phyloP scores from a whole-genome alignment of 2,113 vertebrate species.

The Anas platyrhynchos region DNA sequence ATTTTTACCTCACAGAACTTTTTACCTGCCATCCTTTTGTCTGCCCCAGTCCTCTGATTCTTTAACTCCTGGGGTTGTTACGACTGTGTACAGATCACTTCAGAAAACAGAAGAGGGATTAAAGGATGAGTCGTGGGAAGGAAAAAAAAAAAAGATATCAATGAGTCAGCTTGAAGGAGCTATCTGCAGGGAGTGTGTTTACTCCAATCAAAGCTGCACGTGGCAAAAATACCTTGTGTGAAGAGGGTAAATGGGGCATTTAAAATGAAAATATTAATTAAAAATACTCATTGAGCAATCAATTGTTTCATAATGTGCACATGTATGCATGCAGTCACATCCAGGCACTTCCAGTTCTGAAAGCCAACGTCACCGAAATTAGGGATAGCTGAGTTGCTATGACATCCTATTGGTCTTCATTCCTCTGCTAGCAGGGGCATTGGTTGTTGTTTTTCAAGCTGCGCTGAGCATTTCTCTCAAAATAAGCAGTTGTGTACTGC shows the following conservation, averaged over 20 bases:
- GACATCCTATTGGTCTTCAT: constrained; percentile 30
- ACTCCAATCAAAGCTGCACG: constrained; percentile 29
- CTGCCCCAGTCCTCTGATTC: background rate
- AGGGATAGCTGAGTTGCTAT: constrained; percentile 12
- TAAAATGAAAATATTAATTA: constrained; percentile 64
- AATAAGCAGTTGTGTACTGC: constrained; percentile 13
- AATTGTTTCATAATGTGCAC: constrained; percentile 36
- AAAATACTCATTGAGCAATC: constrained; percentile 50
- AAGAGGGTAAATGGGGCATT: constrained; percentile 22
- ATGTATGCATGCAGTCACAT: background rate
- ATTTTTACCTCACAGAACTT: background rate
- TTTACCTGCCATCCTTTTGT: background rate
- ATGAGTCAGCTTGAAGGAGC: background rate
- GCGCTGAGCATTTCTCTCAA: constrained; percentile 4
- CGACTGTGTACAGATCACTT: background rate
- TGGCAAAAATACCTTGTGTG: constrained; percentile 2
- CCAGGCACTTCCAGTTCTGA: constrained; percentile 33
- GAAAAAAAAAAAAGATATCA: background rate
- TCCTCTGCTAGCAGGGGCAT: constrained; percentile 40
- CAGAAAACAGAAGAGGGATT: background rate
- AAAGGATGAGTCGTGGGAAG: background rate
- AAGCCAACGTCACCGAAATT: constrained; percentile 56
- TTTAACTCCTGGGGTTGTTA: background rate
- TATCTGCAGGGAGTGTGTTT: background rate
- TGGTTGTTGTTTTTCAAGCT: constrained; percentile 24